phyloP scores from a whole-genome alignment of 2,113 vertebrate genomes.

The Protobothrops flavoviridis region DNA sequence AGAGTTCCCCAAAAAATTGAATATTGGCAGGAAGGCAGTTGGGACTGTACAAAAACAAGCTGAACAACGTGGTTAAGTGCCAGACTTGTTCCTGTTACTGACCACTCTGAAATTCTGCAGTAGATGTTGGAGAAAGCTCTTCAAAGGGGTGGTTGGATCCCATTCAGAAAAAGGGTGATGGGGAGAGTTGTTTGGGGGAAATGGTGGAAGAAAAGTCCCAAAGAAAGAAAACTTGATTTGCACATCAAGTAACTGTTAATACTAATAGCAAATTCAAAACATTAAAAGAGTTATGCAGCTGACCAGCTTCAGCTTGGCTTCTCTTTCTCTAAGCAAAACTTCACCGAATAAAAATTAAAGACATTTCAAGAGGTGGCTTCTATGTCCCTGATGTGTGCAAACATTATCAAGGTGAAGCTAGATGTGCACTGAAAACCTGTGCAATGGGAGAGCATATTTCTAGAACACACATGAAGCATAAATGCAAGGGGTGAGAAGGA shows the following conservation, averaged over 20 bases:
- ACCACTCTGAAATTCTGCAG: not conserved
- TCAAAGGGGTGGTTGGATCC: slow-evolving; percentile 32
- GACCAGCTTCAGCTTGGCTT: not conserved
- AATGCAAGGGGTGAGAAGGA: not conserved
- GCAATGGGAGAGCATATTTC: not conserved
- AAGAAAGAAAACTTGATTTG: not conserved
- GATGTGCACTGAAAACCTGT: not conserved
- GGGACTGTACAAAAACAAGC: not conserved
- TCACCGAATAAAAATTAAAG: not conserved
- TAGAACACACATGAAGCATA: not conserved
- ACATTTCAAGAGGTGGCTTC: not conserved
- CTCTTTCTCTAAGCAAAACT: not conserved
- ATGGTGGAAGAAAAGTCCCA: not conserved
- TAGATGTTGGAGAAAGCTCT: not conserved
- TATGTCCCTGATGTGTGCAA: not conserved
- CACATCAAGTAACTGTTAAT: not conserved
- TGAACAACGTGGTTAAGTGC: not conserved
- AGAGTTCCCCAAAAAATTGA: not conserved
- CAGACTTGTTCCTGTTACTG: not conserved
- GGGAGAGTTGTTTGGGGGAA: not conserved
- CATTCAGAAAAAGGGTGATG: not conserved
- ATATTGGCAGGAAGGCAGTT: fast-evolving
- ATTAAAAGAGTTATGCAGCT: not conserved
- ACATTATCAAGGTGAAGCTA: not conserved
- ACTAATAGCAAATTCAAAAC: not conserved